Base-by-base conservation (phyloP, 2,113 vertebrate species). In the Sturnira hondurensis region DNA sequence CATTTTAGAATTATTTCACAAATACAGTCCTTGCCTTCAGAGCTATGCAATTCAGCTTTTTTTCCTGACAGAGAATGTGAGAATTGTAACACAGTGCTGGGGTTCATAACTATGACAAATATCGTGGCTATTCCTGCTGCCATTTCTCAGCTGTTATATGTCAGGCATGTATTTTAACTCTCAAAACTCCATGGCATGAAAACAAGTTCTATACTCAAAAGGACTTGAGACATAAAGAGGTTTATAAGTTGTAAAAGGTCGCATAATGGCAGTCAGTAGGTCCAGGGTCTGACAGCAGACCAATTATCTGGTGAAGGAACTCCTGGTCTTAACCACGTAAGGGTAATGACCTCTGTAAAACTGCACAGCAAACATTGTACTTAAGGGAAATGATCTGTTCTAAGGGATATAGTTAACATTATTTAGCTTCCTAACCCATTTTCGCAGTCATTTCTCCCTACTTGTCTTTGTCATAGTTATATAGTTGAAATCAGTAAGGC, bases 1-100 rank as follows among this genome's bases (percentile, higher is more conserved):
- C 65, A 54, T 83, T 94, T 84, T 86, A 90, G 12, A 93, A 74
- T 90, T 63, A 87, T 41, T 90, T 81, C 45, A 81, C 7, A 74
- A 56, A 94, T 91, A 43, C 8, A 89, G 45, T 52, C 28, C 0
- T 90, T 93, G 45, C 19, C 5, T 86, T 56, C 11, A 45, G 56
- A 63, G 38, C 16, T 63, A 54, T 54, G 24, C 26, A 63, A 61
- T 76, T 85, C 65, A 88, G 36, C 14, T 83, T 20, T 26, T 24
- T 54, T 78, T 83, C 0, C 17, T 83, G 52, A 90, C 19, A 83
- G 47, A 80, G 7, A 89, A 71, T 47, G 19, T 84, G 45, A 77
- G 54, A 84, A 28, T 68, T n/a, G 2, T 36, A 83, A 52, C 31
- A 38, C 6, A 14, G 16, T n/a, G 19, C 14, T 88, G 22, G 15